Base-by-base conservation (phyloP, 2,797 vertebrate species). In the Agapornis canus region DNA sequence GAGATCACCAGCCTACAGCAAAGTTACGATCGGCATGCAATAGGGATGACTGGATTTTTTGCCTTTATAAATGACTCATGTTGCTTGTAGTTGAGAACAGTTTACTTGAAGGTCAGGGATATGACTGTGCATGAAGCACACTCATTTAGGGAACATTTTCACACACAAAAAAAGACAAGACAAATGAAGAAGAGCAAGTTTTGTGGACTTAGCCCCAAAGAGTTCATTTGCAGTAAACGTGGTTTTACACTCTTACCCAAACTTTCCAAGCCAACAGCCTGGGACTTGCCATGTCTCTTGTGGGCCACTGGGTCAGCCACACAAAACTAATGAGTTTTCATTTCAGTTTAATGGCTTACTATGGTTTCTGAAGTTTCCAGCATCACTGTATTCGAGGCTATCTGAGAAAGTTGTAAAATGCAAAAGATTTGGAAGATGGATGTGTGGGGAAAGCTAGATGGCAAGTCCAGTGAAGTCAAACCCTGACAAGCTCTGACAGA, bases 101-200 rank as follows among this genome's bases (percentile, higher is more conserved):
- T 97, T 94, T 93, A 93, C 40, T 91, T 65, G 92, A 92, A 93
- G 86, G 93, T 95, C 89, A 95, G 56, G 68, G 90, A 78, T 47
- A 93, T 82, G 92, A 96, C 63, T 72, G 57, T 85, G 79, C 75
- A 90, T 63, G 76, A 94, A 89, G 77, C 56, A 73, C 48, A 70
- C 39, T 92, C 48, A 51, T 70, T 95, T 83, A 83, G 43, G 71
- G 32, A 86, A 70, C 61, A 69, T 22, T 88, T 52, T 72, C 71
- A 77, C 49, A 65, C 5, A 66, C 5, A 64, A 31, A 80, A 21
- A 75, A 79, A 72, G 11, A 68, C 70, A 66, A 56, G 69, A 64
- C 43, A 86, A 88, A 90, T 56, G 37, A 81, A 82, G 65, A 94
- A 85, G n/a, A 86, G 6, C 56, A 45, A 1, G 2, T 82, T 91